Base-by-base conservation (phyloP, 2,888 invertebrate genomes). In the Drosophila stalkeri region DNA sequence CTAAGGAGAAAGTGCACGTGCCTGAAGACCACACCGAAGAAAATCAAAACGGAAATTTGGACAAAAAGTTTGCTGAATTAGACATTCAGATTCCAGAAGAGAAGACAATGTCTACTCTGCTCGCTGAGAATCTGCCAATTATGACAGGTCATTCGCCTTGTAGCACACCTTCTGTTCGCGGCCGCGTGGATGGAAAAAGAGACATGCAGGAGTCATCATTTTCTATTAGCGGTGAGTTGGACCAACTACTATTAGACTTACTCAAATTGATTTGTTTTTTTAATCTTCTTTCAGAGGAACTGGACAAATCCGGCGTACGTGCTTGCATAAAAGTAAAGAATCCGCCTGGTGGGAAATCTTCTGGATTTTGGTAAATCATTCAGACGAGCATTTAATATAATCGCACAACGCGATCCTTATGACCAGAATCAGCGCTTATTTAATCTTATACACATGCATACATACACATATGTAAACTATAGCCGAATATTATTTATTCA, bases 161-260 rank as follows among this genome's bases (percentile, higher is more conserved):
- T 95, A 77, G 80, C 37, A 80, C 76, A 20, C 77, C 77, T 1
- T 80, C 77, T 6, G 65, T 71, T 27, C 95, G 95, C 79, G 96
- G 96, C 81, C 94, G 96, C 64, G 95, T 95, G 65, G 95, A 96
- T 54, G 96, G 96, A 0, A 95, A 96, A 87, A 94, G 97, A 68
- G 95, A 97, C 92, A 93, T 97, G 89, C 99, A 99, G 93, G 97
- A 97, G 91, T 98, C 98, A 52, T 97, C 98, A 66, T 99, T 99
- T 94, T 97, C 97, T 72, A 96, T 99, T 90, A 97, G 97, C 94
- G 97, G 98, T 97, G 91, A 94, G 94, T 94, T 20, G 7, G 0
- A 14, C n/a, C 5, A 27, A 3, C 11, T 23, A 3, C 11, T 23
- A 23, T 20, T 4, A 12, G 3, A n/a, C 14, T 44, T 18, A 37